Evolutionary conservation across 1,140 invertebrate genomes (phyloP).

Genomic region (Sitophilus oryzae): DNA sequence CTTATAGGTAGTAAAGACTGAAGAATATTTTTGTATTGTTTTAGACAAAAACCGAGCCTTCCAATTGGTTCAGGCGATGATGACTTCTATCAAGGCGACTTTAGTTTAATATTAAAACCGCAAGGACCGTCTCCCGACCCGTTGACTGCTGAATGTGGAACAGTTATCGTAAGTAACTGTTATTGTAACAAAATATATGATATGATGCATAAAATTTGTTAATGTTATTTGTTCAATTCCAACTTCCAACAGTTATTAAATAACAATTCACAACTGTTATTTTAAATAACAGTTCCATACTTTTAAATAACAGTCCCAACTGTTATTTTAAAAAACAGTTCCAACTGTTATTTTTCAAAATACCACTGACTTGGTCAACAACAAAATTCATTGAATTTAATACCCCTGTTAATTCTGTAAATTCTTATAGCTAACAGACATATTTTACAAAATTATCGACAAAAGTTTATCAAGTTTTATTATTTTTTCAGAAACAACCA

Average conservation of each 20-base stretch:
- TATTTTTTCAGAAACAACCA: constrained; percentile 29
- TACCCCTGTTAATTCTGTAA: no score
- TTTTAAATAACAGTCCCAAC: background rate
- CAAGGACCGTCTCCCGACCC: background rate
- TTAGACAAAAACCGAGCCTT: background rate
- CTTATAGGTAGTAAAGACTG: no score
- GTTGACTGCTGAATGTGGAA: constrained; percentile 32
- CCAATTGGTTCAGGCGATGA: constrained; percentile 34
- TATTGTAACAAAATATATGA: no score
- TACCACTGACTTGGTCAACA: background rate
- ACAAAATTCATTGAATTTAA: no score
- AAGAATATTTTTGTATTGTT: no score
- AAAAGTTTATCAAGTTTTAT: background rate
- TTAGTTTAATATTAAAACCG: constrained; percentile 17
- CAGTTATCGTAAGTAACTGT: constrained; percentile 32
- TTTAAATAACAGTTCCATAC: no score
- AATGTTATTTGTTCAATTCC: no score
- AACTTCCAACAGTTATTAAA: no score
- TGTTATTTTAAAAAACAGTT: background rate
- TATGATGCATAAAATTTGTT: no score
- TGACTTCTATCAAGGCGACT: constrained; percentile 37
- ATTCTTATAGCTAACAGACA: no score
- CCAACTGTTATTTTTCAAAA: constrained; percentile 4
- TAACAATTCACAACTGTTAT: background rate
- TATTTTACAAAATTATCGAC: background rate